Base-by-base conservation (phyloP, 2,113 vertebrate species). In the Scomber scombrus region DNA sequence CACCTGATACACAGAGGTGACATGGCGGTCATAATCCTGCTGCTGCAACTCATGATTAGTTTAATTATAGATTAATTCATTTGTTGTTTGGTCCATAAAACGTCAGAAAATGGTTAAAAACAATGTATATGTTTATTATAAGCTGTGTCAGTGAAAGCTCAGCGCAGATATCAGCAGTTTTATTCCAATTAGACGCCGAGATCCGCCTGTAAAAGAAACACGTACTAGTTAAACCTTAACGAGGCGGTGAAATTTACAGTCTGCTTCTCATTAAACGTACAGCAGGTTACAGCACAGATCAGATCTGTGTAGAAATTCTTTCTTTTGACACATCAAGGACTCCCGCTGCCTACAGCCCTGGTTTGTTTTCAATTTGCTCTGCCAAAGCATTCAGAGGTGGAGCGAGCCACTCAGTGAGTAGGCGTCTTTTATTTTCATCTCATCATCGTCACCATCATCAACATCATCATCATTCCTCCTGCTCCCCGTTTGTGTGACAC, bases 371-470 rank as follows among this genome's bases (percentile, higher is more conserved):
- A 54, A 23, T 52, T 7, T 13, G 52, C 34, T 23, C 51, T 23
- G 15, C 21, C 18, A 12, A 71, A n/a, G 6, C 21, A 26, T 40
- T 67, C 55, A 72, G 46, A 50, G 56, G 31, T 80, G 29, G 67
- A 23, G 23, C 5, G 3, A 5, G 18, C 26, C 5, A n/a, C 11
- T 64, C 40, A 7, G 4, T 3, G 43, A 55, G 80, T 31, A 40
- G 71, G 67, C 19, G 63, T 75, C 69, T 71, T 84, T 80, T 34
- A 51, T 61, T 87, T 47, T 80, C 19, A 23, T 67, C 12, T 67
- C 29, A 11, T 57, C 46, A 23, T 11, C 63, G 1, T 13, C 14
- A 34, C 8, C 31, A 34, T 34, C 31, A 34, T 34, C 31, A 34
- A 7, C 31, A 34, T 34, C 31, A 1, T 7, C 3, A 3, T 52